phyloP scores from a whole-genome alignment of 2,797 vertebrate species.

The Miichthys miiuy region DNA sequence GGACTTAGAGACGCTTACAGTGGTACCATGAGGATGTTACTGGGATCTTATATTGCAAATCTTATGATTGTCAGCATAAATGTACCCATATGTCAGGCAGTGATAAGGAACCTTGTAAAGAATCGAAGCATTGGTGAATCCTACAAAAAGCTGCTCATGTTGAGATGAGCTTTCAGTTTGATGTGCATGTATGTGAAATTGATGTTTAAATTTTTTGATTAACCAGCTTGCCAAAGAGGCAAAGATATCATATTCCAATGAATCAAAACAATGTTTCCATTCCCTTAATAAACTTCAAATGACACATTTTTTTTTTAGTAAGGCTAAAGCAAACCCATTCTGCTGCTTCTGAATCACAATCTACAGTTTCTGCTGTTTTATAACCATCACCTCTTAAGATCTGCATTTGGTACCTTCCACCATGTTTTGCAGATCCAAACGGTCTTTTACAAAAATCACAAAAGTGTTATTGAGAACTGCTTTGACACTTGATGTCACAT shows the following conservation, averaged over 20 bases:
- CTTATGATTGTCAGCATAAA: slow-evolving; percentile 18
- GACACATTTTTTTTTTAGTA: not conserved
- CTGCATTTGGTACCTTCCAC: not conserved
- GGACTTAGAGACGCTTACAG: slow-evolving; percentile 6
- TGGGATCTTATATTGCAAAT: slow-evolving; percentile 8
- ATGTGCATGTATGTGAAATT: not conserved
- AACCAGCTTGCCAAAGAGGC: not conserved
- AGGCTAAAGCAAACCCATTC: not conserved
- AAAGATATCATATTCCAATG: not conserved
- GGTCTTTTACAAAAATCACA: not conserved
- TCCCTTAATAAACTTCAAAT: not conserved
- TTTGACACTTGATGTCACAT: not conserved
- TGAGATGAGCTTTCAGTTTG: not conserved
- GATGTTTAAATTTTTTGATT: not conserved
- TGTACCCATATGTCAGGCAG: slow-evolving; percentile 17
- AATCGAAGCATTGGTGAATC: slow-evolving; percentile 2
- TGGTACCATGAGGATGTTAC: slow-evolving; percentile 1
- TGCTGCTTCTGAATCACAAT: not conserved
- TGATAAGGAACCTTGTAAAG: slow-evolving; percentile 19
- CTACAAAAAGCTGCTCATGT: slow-evolving; percentile 8
- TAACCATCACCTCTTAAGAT: not conserved
- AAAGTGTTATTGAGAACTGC: not conserved
- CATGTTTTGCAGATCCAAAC: slow-evolving; percentile 3
- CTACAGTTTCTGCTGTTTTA: not conserved
- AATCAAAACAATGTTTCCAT: slow-evolving; percentile 3